Evolutionary conservation across 2,113 vertebrate genomes (phyloP), one percentile per base, ranked within the genome.

Genomic region (Fregata magnificens): DNA sequence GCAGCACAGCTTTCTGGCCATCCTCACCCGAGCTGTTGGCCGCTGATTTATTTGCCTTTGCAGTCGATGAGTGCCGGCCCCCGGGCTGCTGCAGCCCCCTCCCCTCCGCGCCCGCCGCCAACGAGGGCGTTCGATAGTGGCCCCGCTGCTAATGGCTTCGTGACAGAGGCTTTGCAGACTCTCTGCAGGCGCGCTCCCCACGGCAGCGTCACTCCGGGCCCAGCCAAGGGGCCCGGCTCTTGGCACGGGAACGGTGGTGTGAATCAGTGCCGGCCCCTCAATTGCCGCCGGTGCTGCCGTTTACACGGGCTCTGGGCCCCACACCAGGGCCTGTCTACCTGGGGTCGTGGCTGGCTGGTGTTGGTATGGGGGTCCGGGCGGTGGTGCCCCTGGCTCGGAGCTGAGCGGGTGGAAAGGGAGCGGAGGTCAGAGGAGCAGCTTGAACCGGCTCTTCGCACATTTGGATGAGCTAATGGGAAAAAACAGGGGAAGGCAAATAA

Each of bases 391-490:
- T 3, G 32, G 61, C 78, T 47, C 0, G 3, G 74, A 44, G 81
- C 90, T 19, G 87, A 13, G 82, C 0, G 31, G 58, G 26, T 40
- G 78, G 82, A 36, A 65, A 67, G 74, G 70, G 90, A 79, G 40
- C 18, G 0, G 88, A 86, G 91, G 85, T 86, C 86, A 61, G 69
- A 78, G 84, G 84, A 87, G 93, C 87, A 10, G 85, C 95, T 90
- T 5, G 62, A 83, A 90, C n/a, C 2, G 42, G 88, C 96, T 95
- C 95, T 95, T 96, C 71, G 58, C 97, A 94, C 95, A 58, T 96
- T 96, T 92, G 97, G 97, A 96, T 93, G 95, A 94, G 90, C 90
- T 93, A 93, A 96, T 94, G 97, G 97, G 96, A 90, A 96, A 96
- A 97, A 90, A 25, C 66, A 91, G 96, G 76, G 92, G 96, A 94